Base-by-base conservation (phyloP, 1,140 invertebrate species). In the Listronotus bonariensis region DNA sequence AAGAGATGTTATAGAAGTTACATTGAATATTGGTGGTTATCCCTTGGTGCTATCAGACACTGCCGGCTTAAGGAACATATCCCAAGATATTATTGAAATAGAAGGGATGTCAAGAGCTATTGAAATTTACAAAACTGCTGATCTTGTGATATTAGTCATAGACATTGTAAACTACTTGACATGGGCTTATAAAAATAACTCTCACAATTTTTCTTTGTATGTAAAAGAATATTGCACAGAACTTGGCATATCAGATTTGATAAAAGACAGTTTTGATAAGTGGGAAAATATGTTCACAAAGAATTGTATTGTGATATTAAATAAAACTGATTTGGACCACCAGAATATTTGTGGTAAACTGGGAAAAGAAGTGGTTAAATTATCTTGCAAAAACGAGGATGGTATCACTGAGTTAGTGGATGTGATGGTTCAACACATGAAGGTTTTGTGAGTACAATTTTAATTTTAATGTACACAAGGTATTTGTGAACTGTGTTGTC, bases 1-100 rank as follows among this genome's bases (percentile, higher is more conserved):
- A 0, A 81, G 95, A 60, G 95, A 97, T 78, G 81, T 95, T 20
- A 81, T 97, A 17, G 90, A 95, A 80, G 80, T 87, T 3, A 83
- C 82, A 14, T 74, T 92, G 17, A 90, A 95, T 75, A 84, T 97
- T 42, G 85, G 82, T 36, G 94, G 93, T 12, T 93, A 91, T 80
- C 90, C 92, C 0, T 84, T 96, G 1, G 72, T 92, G 46, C 78
- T 97, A 60, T 84, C 86, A 40, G 95, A 97, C 74, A 97, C 95
- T 12, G 95, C 95, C 10, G 95, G 95, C 6, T 80, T 97, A 6
- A 82, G 89, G 54, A 77, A 80, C 10, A 70, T 83, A 62, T 82
- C 86, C 0, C 69, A 72, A 10, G 89, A 95, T 80, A 65, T 83
- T 17, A 83, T 96, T 9, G 93, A 96, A 80, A 77, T 80, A 42